Evolutionary conservation across 2,888 invertebrate genomes (phyloP), one percentile per base, ranked within the genome.

Genomic region (Drosophila kanekoi): DNA sequence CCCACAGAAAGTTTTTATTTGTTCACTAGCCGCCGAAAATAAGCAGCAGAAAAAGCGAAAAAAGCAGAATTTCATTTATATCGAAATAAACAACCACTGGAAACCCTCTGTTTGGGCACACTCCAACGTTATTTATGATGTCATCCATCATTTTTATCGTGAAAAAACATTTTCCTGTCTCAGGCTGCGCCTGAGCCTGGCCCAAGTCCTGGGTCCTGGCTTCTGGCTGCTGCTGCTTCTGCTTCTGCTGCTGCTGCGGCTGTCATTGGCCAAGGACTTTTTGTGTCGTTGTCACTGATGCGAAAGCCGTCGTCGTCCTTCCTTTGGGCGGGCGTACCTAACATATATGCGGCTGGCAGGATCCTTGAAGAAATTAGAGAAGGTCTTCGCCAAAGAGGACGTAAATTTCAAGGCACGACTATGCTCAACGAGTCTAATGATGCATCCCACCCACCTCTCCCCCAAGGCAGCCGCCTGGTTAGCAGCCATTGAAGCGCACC

Each of bases 121-220:
- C 91, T 91, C 90, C 84, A 90, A 86, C 82, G 90, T 92, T 91
- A 92, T 92, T 92, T 92, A 92, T 92, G 91, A 89, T 89, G 88
- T 92, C 92, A 92, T 92, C 89, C 91, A 92, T 92, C 92, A 92
- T 92, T 92, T 92, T 92, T 92, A 92, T 92, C 92, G 92, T 91
- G 88, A 90, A 91, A 92, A 92, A 91, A 91, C 90, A 91, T 92
- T 91, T 91, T 90, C 91, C 89, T 91, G 90, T 85, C 87, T 85
- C 90, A 87, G 85, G 84, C 87, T 90, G 84, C 57, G 79, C 75
- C 79, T 78, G 84, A 83, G 80, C 57, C 71, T 66, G 59, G 56
- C 53, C 62, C 58, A 40, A 28, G 58, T 66, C 52, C 64, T 48
- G 37, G 38, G 58, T 63, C 14, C 70, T 43, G 40, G n/a, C 32